Conservation (phyloP, 2,888 invertebrate species). For the Anthoptus insignis region DNA sequence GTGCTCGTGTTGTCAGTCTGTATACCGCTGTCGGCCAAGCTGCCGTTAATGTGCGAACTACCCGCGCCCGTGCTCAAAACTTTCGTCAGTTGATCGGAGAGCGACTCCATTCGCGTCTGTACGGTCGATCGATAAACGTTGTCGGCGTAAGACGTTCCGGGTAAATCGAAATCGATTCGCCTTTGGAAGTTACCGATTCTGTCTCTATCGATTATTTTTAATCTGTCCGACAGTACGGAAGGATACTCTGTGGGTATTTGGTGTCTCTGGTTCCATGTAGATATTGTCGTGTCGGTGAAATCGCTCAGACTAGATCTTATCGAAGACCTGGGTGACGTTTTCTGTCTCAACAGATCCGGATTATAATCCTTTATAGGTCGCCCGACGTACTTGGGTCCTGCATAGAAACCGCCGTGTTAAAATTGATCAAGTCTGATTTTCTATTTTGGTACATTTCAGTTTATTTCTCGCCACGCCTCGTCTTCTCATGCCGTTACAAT, state of each 20-base stretch:
- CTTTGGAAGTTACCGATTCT: conserved; percentile 68
- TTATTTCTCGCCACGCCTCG: conserved; percentile 73
- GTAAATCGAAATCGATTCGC: conserved; percentile 77
- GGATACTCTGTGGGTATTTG: conserved; percentile 71
- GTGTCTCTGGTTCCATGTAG: conserved; percentile 80
- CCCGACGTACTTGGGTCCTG: conserved; percentile 78
- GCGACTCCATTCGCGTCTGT: conserved; percentile 73
- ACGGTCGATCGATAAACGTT: conserved; percentile 69
- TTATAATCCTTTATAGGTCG: conserved; percentile 82
- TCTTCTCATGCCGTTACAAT: conserved; percentile 61
- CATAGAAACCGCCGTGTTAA: conserved; percentile 58
- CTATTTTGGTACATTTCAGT: conserved; percentile 80
- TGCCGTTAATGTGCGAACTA: conserved; percentile 80
- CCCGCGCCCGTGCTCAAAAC: conserved; percentile 78
- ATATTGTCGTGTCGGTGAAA: conserved; percentile 83
- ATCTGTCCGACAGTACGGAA: conserved; percentile 76
- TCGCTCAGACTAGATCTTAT: conserved; percentile 81
- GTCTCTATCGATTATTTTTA: conserved; percentile 72
- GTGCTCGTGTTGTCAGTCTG: conserved; percentile 83
- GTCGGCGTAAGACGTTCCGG: conserved; percentile 72
- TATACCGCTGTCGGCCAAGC: conserved; percentile 80
- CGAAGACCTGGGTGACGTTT: conserved; percentile 78
- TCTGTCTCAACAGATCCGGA: conserved; percentile 70
- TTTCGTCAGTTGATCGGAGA: conserved; percentile 79
- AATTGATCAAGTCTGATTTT: conserved; percentile 47